phyloP scores from a whole-genome alignment of 2,113 vertebrate species.

The Dissostichus mawsoni region DNA sequence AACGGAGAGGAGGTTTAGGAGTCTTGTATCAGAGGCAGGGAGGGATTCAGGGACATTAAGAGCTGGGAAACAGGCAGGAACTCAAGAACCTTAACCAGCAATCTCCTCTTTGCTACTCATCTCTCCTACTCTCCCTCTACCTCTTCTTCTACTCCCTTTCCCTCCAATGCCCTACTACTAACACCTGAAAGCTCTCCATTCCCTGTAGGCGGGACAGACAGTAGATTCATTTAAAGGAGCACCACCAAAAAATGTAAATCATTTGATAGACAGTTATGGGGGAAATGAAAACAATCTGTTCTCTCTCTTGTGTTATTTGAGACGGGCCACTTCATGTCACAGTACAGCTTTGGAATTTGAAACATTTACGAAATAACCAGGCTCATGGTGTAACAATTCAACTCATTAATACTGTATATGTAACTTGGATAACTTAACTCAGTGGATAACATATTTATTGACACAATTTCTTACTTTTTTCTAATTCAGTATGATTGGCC shows the following conservation, averaged over 20 bases:
- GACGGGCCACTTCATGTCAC: constrained; percentile 42
- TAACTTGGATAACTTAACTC: not conserved
- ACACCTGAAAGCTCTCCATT: constrained; percentile 61
- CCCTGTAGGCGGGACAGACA: constrained; percentile 58
- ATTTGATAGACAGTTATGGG: constrained; percentile 69
- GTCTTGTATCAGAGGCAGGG: constrained; percentile 36
- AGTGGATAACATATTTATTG: not conserved
- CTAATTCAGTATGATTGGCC: constrained; percentile 44
- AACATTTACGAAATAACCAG: not conserved
- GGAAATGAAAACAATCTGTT: constrained; percentile 63
- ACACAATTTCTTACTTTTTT: not conserved
- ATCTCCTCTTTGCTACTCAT: constrained; percentile 29
- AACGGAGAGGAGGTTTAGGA: constrained; percentile 57
- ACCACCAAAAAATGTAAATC: constrained; percentile 77
- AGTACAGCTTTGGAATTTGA: not conserved
- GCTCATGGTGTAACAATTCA: not conserved
- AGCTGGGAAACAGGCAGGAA: constrained; percentile 28
- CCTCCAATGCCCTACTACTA: constrained; percentile 58
- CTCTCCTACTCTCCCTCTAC: constrained; percentile 30
- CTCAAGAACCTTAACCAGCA: constrained; percentile 24
- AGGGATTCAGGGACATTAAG: constrained; percentile 34
- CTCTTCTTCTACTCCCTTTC: constrained; percentile 28
- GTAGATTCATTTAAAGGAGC: constrained; percentile 50
- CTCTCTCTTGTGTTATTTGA: constrained; percentile 67
- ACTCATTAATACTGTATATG: too few relatives aligned